Percentiles rank a stretch among this genome's conserved stretches.
Conservation (phyloP, 2,113 vertebrate species). For the Anguilla japonica region DNA sequence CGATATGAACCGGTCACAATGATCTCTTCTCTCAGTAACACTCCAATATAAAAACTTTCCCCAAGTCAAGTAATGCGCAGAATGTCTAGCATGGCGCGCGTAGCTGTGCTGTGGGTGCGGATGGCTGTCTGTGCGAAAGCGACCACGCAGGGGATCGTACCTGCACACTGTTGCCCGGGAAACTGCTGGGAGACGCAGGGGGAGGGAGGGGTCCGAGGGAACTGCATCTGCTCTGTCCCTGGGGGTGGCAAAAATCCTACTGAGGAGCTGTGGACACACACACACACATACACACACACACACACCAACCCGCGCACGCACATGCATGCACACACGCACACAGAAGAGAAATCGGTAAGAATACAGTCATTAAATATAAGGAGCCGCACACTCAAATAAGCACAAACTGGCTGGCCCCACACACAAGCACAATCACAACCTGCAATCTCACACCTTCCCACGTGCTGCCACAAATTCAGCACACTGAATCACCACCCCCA, state of each 20-base stretch:
- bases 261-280: constrained; percentile 68
- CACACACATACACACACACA: constrained; percentile 16
- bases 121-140: too few species aligned
- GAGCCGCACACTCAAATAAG: neutral
- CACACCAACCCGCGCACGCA: neutral
- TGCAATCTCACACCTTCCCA: neutral
- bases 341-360: neutral
- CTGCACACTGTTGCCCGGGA: constrained; percentile 81
- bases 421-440: too few species aligned
- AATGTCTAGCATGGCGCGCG: neutral
- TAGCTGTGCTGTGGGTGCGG: neutral
- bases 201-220: constrained; percentile 78
- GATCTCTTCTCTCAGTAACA: too few species aligned
- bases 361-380: neutral
- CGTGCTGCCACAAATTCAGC: neutral
- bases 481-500: neutral
- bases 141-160: constrained; percentile 51
- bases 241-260: constrained; percentile 80
- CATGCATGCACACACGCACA: neutral
- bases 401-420: too few species aligned
- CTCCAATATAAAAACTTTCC: neutral
- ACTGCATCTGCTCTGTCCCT: constrained; percentile 82
- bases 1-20: neutral
- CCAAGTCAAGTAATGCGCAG: neutral
- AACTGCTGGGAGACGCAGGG: constrained; percentile 81